Evolutionary conservation across 2,888 invertebrate genomes (phyloP).

Genomic region (Drosophila tanythrix): DNA sequence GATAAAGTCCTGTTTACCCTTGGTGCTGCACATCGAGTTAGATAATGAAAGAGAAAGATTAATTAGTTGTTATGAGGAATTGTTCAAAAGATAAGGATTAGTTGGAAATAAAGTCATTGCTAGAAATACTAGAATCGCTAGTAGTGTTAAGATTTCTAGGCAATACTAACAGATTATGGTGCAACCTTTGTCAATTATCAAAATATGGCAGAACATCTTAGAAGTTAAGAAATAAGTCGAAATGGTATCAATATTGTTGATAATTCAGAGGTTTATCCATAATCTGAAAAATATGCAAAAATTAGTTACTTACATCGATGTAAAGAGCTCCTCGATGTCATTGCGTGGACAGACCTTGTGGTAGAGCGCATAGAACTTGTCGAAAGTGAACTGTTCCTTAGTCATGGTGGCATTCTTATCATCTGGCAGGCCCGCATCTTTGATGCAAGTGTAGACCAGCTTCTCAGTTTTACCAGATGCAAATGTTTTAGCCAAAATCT

Average conservation of each 20-base stretch:
- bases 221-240: background rate
- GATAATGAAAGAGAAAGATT: background rate
- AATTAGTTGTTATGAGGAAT: background rate
- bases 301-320: conserved; percentile 92
- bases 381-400: conserved; percentile 97
- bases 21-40: conserved; percentile 88
- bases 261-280: background rate
- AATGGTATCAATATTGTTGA: background rate
- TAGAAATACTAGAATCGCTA: background rate
- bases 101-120: background rate
- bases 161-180: background rate
- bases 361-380: conserved; percentile 98
- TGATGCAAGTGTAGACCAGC: conserved; percentile 97
- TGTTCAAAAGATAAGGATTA: background rate
- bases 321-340: conserved; percentile 98
- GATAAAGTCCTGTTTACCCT: conserved; percentile 95
- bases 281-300: too few relatives aligned
- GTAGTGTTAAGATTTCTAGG: background rate
- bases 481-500: conserved; percentile 98
- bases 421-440: conserved; percentile 96
- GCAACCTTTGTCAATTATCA: background rate
- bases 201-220: background rate
- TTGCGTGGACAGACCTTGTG: conserved; percentile 99
- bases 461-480: conserved; percentile 99
- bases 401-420: conserved; percentile 99